Base-by-base conservation (phyloP, 2,888 invertebrate genomes). In the Platycnemis pennipes region DNA sequence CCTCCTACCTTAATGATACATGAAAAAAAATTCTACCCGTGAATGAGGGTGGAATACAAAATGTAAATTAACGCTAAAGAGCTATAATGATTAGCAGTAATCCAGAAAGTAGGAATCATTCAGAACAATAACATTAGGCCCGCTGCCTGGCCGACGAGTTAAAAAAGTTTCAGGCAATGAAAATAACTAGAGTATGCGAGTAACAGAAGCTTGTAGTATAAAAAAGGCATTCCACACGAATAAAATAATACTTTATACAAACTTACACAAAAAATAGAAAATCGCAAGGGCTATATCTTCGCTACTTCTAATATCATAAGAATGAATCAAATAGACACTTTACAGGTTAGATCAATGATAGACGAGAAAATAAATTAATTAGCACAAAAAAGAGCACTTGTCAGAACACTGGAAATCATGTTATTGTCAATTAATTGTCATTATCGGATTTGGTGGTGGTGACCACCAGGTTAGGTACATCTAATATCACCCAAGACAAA, bases 341-440 rank as follows among this genome's bases (percentile, higher is more conserved):
- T 91, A 44, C 22, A 63, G 45, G 26, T 4, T 63, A 63, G 4
- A 2, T 91, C 22, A 53, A 49, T 77, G 37, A 19, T 89, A 37
- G 45, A 63, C 22, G 44, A 49, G 16, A 26, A 69, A 69, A 91
- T 69, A 44, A 44, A 69, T 44, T 3, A 19, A 46, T 45, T 46
- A 87, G n/a, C n/a, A 45, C 26, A 87, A 26, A 46, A 44, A n/a
- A 91, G 7, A 91, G 26, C 56, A 63, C 44, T 45, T 63, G 91
- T 91, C 44, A 91, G 11, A 63, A 5, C 11, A 63, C 26, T 44
- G 44, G 16, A 37, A 91, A 69, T n/a, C 37, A 42, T 42, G 89
- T 56, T 89, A 91, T 63, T 91, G 44, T 69, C 44, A 44, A 91
- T 91, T 91, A 63, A 63, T 63, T 91, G 91, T 44, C 44, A 63